A percentile compares a stretch with the other conserved stretches of the same genome.
Conservation (phyloP, 2,888 invertebrate species). For the Cactoblastis cactorum region DNA sequence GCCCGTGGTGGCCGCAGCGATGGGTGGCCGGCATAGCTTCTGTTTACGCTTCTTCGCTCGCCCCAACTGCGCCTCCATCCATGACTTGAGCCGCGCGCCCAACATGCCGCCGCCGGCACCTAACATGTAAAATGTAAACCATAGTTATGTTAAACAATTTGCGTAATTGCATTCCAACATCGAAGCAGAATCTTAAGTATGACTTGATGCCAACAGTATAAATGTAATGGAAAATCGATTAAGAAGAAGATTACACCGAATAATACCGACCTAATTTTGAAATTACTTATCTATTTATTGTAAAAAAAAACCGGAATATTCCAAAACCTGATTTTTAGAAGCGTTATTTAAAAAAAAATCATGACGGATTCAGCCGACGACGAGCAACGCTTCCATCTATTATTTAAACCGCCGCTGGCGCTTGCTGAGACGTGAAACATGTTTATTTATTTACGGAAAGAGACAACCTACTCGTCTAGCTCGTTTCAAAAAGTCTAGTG, state of each 20-base stretch:
- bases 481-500: not conserved
- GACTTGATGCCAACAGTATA: no score
- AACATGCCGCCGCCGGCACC: slow-evolving; percentile 81
- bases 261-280: no score
- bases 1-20: slow-evolving; percentile 41
- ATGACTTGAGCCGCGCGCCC: slow-evolving; percentile 87
- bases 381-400: slow-evolving; percentile 90
- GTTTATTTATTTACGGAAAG: not conserved
- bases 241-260: no score
- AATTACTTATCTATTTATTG: no score
- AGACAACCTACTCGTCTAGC: not conserved
- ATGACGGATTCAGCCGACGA: no score
- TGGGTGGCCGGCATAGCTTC: slow-evolving; percentile 49
- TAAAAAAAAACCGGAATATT: no score
- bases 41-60: slow-evolving; percentile 81
- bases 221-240: no score
- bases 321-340: no score
- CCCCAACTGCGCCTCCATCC: slow-evolving; percentile 88
- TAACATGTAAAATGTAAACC: not conserved
- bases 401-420: slow-evolving; percentile 80
- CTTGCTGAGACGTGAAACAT: slow-evolving; percentile 26
- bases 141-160: not conserved
- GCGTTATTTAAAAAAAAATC: no score
- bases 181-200: no score
- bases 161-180: no score